Evolutionary conservation across 2,113 vertebrate species (phyloP).

Genomic region (Chauna torquata): DNA sequence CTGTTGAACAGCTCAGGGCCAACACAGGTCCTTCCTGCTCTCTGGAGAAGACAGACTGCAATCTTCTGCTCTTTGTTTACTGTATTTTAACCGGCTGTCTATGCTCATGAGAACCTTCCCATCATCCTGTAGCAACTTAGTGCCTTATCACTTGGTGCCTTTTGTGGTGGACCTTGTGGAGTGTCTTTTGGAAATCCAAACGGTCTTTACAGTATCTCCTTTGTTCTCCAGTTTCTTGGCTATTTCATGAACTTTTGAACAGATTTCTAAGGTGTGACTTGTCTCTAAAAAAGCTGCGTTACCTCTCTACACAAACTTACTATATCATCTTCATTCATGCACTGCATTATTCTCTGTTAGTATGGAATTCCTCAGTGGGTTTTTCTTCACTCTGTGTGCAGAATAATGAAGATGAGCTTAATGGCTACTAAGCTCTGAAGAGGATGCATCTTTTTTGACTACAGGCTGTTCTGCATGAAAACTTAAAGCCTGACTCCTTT

Average conservation of each 20-base stretch:
- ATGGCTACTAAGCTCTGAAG: neutral
- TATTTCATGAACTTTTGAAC: neutral
- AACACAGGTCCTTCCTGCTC: neutral
- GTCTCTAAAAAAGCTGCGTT: neutral
- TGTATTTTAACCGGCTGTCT: neutral
- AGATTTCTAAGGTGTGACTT: neutral
- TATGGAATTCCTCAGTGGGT: neutral
- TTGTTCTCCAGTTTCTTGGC: neutral
- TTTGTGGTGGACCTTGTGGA: neutral
- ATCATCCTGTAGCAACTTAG: neutral
- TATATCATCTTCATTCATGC: neutral
- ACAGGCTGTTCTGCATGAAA: neutral
- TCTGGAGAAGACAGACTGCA: neutral
- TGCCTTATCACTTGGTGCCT: neutral
- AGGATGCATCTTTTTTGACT: neutral
- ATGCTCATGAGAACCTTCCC: neutral
- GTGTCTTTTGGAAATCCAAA: neutral
- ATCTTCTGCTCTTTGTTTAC: neutral
- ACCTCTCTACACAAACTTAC: neutral
- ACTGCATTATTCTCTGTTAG: neutral
- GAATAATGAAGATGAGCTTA: neutral
- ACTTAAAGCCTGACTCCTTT: neutral
- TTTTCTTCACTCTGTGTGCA: neutral
- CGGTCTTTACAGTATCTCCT: neutral
- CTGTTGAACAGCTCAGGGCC: neutral